Conservation (phyloP, 2,797 vertebrate species). For the Acestrorhynchus altus region DNA sequence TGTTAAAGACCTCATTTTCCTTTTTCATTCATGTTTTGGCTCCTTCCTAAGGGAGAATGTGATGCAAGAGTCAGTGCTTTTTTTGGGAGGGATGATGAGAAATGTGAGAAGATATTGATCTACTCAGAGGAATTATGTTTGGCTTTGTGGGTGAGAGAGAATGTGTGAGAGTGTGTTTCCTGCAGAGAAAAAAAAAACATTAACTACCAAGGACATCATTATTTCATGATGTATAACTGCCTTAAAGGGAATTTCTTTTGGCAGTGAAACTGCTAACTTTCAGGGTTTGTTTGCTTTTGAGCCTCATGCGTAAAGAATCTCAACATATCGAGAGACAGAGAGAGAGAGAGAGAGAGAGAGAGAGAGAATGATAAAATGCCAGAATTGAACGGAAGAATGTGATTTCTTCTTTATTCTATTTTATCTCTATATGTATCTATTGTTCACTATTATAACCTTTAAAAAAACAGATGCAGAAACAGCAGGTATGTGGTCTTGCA, state of each 20-base stretch:
- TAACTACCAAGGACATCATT: conserved; percentile 5
- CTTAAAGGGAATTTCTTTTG: not conserved
- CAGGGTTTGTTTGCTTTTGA: not conserved
- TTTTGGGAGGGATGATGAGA: not conserved
- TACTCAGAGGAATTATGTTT: conserved; percentile 67
- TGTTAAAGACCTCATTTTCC: not conserved
- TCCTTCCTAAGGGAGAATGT: not conserved
- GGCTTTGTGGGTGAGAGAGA: conserved; percentile 49
- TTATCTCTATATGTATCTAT: too few species aligned
- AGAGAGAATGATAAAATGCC: conserved; percentile 16
- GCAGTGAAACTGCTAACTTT: not conserved
- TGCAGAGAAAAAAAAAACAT: conserved; percentile 5
- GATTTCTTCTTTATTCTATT: too few species aligned
- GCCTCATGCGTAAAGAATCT: not conserved
- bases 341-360: conserved; percentile 36
- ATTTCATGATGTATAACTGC: not conserved
- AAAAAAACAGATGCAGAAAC: not conserved
- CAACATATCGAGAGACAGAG: conserved; percentile 37
- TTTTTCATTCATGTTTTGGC: not conserved
- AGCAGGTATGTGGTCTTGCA: not conserved
- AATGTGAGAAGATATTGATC: conserved; percentile 66
- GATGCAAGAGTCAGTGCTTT: not conserved
- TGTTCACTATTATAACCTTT: not conserved
- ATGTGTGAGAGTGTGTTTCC: not conserved
- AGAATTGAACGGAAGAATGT: not conserved